These are phyloP conservation scores for Oreotrochilus melanogaster DNA, from an alignment of 2,113 vertebrate genomes.

Conservation along the genomic window DNA sequence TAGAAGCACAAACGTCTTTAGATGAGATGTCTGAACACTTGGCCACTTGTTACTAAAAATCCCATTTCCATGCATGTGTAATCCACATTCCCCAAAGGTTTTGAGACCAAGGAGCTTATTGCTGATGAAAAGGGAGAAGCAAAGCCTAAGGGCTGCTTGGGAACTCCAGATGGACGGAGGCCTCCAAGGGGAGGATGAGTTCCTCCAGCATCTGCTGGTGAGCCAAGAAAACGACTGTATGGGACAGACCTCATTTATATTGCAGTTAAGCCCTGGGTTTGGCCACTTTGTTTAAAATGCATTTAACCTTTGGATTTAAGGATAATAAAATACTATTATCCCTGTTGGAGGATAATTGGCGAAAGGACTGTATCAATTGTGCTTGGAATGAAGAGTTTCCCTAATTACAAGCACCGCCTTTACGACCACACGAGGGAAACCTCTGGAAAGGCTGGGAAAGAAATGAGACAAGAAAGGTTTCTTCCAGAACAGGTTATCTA, in stretches of 20 bases:
- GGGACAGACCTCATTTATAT: not conserved
- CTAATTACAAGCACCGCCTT: conserved; percentile 6
- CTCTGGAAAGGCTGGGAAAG: not conserved
- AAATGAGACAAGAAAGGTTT: conserved; percentile 2
- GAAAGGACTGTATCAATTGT: conserved; percentile 30
- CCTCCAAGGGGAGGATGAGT: not conserved
- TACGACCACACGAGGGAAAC: not conserved
- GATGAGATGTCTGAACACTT: conserved; percentile 31
- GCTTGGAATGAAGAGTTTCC: not conserved
- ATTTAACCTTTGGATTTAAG: conserved; percentile 56
- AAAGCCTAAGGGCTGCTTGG: conserved; percentile 8
- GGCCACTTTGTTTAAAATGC: not conserved
- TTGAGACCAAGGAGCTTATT: conserved; percentile 49
- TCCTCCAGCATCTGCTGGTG: conserved; percentile 6
- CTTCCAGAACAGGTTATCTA: not conserved
- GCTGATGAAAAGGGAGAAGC: conserved; percentile 36
- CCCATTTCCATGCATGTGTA: conserved; percentile 43
- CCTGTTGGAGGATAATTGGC: conserved; percentile 7
- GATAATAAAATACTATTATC: conserved; percentile 40
- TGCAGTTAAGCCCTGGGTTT: not conserved
- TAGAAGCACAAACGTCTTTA: conserved; percentile 33
- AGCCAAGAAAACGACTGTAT: not conserved
- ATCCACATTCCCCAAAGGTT: conserved; percentile 50
- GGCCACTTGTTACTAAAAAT: conserved; percentile 61
- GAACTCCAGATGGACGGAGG: conserved; percentile 14